Percentiles rank a stretch among this genome's conserved stretches.
Evolutionary conservation across 2,888 invertebrate species (phyloP).

Genomic region (Drosophila greeni): DNA sequence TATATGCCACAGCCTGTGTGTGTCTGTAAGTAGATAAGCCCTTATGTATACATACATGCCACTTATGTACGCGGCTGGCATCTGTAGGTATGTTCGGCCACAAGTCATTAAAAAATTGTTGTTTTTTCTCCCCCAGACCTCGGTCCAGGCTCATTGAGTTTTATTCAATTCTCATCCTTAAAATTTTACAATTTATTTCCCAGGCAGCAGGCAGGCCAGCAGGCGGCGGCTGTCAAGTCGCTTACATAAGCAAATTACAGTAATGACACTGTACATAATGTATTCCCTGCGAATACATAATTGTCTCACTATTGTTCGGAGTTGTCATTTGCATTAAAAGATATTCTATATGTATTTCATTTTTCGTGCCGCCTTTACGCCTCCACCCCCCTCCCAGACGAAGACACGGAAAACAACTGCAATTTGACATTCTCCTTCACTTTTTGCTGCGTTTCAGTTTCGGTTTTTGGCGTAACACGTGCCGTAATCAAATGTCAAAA

Average conservation of each 20-base stretch:
- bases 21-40: constrained; percentile 57
- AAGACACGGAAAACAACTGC: constrained; percentile 20
- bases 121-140: constrained; percentile 14
- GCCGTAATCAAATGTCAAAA: constrained; percentile 67
- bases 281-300: constrained; percentile 46
- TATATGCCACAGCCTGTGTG: constrained; percentile 26
- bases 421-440: constrained; percentile 59
- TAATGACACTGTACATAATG: constrained; percentile 50
- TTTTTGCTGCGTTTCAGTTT: constrained; percentile 15
- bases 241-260: constrained; percentile 68
- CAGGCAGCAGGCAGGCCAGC: not conserved
- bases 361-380: constrained; percentile 18
- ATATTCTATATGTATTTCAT: constrained; percentile 9
- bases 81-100: constrained; percentile 28
- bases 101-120: constrained; percentile 48
- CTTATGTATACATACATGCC: constrained; percentile 58
- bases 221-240: constrained; percentile 51
- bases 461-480: constrained; percentile 55
- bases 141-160: constrained; percentile 27
- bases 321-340: constrained; percentile 52
- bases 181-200: constrained; percentile 51
- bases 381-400: constrained; percentile 21
- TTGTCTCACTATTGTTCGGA: constrained; percentile 17
- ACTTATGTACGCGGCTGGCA: constrained; percentile 39
- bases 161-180: constrained; percentile 59